Conservation (phyloP, 2,113 vertebrate species). For the Calyptommatus sinebrachiatus region DNA sequence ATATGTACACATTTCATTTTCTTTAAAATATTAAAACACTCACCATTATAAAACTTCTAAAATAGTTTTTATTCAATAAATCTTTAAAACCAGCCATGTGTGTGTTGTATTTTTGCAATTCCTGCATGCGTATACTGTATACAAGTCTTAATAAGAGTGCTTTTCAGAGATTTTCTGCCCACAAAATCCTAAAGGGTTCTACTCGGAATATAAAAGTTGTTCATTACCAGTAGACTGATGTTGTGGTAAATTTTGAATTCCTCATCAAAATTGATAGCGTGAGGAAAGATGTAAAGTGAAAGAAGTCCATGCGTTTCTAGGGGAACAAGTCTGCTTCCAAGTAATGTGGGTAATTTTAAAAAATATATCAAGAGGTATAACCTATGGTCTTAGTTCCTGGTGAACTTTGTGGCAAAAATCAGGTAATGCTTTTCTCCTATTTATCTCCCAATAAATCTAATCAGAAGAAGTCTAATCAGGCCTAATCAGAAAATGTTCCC, state of each 20-base stretch:
- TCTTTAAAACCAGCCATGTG: conserved; percentile 77
- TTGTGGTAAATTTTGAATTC: conserved; percentile 65
- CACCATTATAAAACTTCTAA: conserved; percentile 86
- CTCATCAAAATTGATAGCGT: conserved; percentile 60
- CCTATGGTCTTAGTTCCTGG: neutral
- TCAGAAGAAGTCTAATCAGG: neutral
- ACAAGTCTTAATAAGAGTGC: conserved; percentile 79
- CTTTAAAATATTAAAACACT: conserved; percentile 84
- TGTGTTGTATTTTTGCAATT: conserved; percentile 50
- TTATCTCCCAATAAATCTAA: conserved; percentile 1
- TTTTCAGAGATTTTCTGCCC: conserved; percentile 75
- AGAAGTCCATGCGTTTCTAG: conserved; percentile 61
- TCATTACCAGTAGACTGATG: conserved; percentile 67
- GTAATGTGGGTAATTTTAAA: neutral
- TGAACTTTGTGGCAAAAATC: neutral
- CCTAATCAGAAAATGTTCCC: neutral
- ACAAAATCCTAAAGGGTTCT: conserved; percentile 74
- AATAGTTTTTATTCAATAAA: conserved; percentile 86
- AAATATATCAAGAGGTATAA: conserved; percentile 8
- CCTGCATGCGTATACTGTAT: conserved; percentile 78
- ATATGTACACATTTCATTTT: conserved; percentile 82
- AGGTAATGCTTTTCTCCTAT: neutral
- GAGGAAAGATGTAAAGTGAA: conserved; percentile 53
- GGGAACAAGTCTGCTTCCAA: conserved; percentile 60
- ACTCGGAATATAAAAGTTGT: conserved; percentile 77